Evolutionary conservation across 2,797 vertebrate genomes (phyloP).

Genomic region (Xiphorhynchus erythropygius): DNA sequence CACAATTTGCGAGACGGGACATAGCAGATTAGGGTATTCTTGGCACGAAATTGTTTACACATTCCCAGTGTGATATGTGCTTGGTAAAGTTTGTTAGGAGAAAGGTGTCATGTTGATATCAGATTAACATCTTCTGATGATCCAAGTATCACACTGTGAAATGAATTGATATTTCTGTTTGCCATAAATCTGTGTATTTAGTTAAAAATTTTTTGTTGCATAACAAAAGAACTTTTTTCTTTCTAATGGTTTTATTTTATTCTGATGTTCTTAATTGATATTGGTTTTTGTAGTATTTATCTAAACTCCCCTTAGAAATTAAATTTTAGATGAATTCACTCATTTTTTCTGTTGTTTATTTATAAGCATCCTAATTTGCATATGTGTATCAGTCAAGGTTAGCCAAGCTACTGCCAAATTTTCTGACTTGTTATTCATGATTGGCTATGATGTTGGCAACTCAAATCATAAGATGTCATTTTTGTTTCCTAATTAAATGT

Average conservation of each 20-base stretch:
- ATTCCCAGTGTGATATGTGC: not conserved
- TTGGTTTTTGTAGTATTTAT: not conserved
- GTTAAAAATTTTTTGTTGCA: not conserved
- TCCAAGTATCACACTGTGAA: not conserved
- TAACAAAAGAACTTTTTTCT: not conserved
- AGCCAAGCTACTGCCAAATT: not conserved
- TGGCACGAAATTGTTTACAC: not conserved
- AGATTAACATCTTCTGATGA: not conserved
- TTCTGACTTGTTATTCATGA: not conserved
- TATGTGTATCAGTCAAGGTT: not conserved
- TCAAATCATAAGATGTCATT: not conserved
- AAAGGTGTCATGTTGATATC: not conserved
- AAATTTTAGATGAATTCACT: not conserved
- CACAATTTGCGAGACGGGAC: not conserved
- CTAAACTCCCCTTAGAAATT: not conserved
- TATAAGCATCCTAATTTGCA: not conserved
- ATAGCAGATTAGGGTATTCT: not conserved
- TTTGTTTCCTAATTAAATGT: constrained; percentile 33
- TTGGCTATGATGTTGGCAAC: not conserved
- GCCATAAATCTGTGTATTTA: not conserved
- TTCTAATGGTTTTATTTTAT: not conserved
- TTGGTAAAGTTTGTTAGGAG: not conserved
- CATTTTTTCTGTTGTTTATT: not conserved
- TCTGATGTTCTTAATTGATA: not conserved
- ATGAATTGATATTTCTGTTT: not conserved